Conservation (phyloP, 2,797 vertebrate genomes). For the Enteromius mattozi region DNA sequence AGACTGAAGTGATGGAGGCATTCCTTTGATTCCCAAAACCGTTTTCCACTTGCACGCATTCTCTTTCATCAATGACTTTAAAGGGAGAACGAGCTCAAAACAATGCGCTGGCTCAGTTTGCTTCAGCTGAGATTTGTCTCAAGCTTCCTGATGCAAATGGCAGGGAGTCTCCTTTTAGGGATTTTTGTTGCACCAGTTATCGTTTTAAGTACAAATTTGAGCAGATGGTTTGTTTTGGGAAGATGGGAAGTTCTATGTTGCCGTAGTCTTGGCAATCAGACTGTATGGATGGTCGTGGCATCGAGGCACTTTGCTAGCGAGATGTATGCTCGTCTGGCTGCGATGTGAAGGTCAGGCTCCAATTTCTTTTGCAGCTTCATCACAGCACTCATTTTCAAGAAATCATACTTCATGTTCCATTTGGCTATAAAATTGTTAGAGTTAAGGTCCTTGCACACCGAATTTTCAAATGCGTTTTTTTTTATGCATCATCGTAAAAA, state of each 20-base stretch:
- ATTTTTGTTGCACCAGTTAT: background rate
- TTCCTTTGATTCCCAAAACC: constrained; percentile 31
- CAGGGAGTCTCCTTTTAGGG: constrained; percentile 11
- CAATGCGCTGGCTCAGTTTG: background rate
- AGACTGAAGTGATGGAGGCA: constrained; percentile 20
- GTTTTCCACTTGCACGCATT: constrained; percentile 13
- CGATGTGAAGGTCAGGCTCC: constrained; percentile 29
- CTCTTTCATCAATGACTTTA: constrained; percentile 46
- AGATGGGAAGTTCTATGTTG: background rate
- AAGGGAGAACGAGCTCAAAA: constrained; percentile 27
- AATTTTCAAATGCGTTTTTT: too few species aligned
- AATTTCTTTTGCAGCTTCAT: constrained; percentile 10
- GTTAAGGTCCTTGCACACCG: background rate
- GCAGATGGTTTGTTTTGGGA: background rate
- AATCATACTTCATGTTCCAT: background rate
- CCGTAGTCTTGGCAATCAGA: constrained; percentile 23
- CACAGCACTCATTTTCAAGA: constrained; percentile 13
- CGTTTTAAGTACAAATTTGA: constrained; percentile 1
- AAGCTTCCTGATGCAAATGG: background rate
- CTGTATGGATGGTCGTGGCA: background rate
- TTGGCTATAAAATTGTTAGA: background rate
- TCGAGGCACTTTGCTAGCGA: background rate
- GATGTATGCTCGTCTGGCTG: constrained; percentile 11
- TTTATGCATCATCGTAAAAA: too few species aligned
- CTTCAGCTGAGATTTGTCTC: constrained; percentile 3